Percentiles rank a stretch among this genome's conserved stretches.
Conservation (phyloP, 2,113 vertebrate genomes). For the Mionectes macconnelli region DNA sequence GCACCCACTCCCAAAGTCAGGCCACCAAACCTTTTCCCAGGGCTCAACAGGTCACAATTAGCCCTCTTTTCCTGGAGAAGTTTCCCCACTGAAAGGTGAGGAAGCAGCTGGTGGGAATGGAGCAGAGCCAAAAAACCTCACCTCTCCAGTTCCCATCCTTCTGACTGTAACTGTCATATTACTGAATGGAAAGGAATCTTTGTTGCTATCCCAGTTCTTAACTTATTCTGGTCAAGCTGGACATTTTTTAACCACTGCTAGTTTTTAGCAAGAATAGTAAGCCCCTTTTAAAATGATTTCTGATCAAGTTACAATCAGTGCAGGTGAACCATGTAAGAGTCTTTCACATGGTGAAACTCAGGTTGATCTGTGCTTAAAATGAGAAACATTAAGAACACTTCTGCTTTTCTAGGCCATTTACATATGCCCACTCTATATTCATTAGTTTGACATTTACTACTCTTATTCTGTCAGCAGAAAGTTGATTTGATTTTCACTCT, state of each 20-base stretch:
- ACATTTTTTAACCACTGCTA: background rate
- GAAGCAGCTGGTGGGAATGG: background rate
- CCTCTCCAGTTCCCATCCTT: background rate
- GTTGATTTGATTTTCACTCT: constrained; percentile 29
- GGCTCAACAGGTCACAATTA: background rate
- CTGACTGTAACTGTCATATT: background rate
- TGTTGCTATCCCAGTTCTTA: background rate
- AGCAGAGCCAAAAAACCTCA: background rate
- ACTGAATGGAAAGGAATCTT: background rate
- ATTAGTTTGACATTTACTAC: constrained; percentile 30
- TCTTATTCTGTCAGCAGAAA: constrained; percentile 24
- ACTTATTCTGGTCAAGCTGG: background rate
- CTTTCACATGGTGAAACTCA: background rate
- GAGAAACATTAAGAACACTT: background rate
- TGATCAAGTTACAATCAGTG: background rate
- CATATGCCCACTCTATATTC: constrained; percentile 16
- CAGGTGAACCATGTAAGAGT: background rate
- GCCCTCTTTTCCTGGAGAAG: background rate
- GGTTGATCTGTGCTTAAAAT: background rate
- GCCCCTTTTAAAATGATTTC: background rate
- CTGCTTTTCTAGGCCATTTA: background rate
- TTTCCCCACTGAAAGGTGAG: background rate
- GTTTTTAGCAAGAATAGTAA: background rate
- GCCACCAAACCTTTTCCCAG: background rate
- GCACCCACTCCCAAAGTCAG: background rate